Percentiles rank a stretch among this genome's conserved stretches.
Evolutionary conservation across 2,797 vertebrate species (phyloP).

Genomic region (Tapirus indicus): DNA sequence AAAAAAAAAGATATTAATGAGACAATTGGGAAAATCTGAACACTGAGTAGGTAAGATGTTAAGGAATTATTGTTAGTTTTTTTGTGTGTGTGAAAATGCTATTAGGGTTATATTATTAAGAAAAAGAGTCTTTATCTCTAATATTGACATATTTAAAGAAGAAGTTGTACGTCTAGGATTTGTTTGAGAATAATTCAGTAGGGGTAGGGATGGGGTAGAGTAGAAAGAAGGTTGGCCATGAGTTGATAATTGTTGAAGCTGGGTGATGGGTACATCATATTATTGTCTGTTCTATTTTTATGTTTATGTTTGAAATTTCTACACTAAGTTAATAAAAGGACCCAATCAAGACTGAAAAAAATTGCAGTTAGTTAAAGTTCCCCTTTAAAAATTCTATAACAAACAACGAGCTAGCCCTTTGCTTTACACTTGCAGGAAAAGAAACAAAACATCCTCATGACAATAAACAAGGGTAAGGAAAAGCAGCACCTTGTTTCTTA

Average conservation of each 20-base stretch:
- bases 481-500: constrained; percentile 96
- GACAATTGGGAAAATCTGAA: constrained; percentile 49
- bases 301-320: constrained; percentile 24
- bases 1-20: constrained; percentile 1
- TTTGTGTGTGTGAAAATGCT: constrained; percentile 34
- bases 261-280: neutral
- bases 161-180: constrained; percentile 16
- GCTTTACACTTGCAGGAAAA: constrained; percentile 59
- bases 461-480: constrained; percentile 76
- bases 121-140: constrained; percentile 8
- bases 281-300: constrained; percentile 12
- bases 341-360: neutral
- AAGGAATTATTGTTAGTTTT: neutral
- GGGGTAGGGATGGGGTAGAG: neutral
- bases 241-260: neutral
- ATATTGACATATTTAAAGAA: constrained; percentile 33
- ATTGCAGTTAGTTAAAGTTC: constrained; percentile 55
- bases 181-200: constrained; percentile 16
- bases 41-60: neutral
- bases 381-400: constrained; percentile 37
- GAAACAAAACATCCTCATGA: constrained; percentile 22
- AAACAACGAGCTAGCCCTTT: constrained; percentile 43
- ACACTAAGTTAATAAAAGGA: constrained; percentile 31
- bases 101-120: neutral
- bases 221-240: neutral